Base-by-base conservation (phyloP, 2,888 invertebrate species). In the Zhengitettix transpicula region DNA sequence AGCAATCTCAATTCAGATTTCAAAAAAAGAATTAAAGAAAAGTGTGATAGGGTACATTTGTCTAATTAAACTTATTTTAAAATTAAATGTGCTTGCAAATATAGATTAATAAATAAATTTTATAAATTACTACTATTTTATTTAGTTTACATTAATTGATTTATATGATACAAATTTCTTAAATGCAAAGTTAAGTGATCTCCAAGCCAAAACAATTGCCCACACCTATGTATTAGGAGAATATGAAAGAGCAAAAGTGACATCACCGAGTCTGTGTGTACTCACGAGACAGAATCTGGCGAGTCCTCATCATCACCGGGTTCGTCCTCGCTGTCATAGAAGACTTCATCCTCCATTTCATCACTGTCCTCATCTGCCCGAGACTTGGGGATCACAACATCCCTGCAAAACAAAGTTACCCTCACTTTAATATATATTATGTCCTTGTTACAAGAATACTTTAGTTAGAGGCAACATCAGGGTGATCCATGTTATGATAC, bases 321-420 rank as follows among this genome's bases (percentile, higher is more conserved):
- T 67, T 82, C 83, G 67, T 83, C 82, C 57, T 82, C 81, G 69
- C 85, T 85, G 69, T 85, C 85, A 71, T 85, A 85, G 59, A 85
- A 82, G 67, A 84, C 82, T 67, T 82, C 82, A 65, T 83, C 81
- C 65, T 81, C 79, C 64, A 79, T 78, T 65, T 80, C 78, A 68
- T 83, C 81, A 66, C 79, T 78, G 68, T 78, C 83, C 81, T 66
- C 77, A 59, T 70, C 71, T 52, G 68, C 69, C 3, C 47, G 47
- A 8, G 47, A n/a, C 47, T 79, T 78, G 40, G 80, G 78, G 63
- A 81, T 75, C 42, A 81, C 75, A 56, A 80, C 74, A 66, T 78
- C 78, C 57, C 79, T 79, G 70, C n/a, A 60, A 64, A 47, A n/a
- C n/a, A n/a, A n/a, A n/a, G n/a, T n/a, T n/a, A n/a, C n/a, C n/a